A percentile compares a stretch with the other conserved stretches of the same genome.
phyloP scores from a whole-genome alignment of 2,797 vertebrate species.

The Lutjanus argentimaculatus region DNA sequence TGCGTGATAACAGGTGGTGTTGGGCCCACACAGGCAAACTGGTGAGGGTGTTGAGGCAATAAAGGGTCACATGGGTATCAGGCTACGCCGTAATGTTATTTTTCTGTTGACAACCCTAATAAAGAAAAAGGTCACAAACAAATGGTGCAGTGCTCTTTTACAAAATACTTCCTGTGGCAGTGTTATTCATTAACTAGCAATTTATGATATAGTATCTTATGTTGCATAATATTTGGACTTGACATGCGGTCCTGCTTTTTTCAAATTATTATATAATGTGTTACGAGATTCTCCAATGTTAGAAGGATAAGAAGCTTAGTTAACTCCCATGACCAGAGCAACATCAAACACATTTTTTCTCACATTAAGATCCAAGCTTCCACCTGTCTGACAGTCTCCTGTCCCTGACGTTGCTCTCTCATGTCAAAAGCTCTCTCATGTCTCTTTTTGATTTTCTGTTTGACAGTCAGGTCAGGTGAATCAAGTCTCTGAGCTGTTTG shows the following conservation, averaged over 20 bases:
- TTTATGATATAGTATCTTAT: constrained; percentile 15
- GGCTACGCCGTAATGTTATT: constrained; percentile 26
- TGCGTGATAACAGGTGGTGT: constrained; percentile 59
- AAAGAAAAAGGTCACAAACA: constrained; percentile 25
- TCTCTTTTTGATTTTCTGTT: no score
- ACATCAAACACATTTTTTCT: constrained; percentile 26
- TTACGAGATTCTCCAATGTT: constrained; percentile 26
- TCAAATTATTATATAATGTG: constrained; percentile 43
- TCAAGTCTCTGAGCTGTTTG: no score
- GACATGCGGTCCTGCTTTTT: constrained; percentile 27
- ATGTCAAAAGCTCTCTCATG: no score
- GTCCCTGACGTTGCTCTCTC: no score
- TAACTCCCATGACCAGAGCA: constrained; percentile 29
- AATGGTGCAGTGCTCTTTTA: constrained; percentile 14
- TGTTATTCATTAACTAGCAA: constrained; percentile 43
- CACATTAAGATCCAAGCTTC: constrained; percentile 20
- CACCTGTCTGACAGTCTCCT: not conserved
- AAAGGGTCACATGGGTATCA: constrained; percentile 38
- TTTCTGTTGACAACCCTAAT: constrained; percentile 34
- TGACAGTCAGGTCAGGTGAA: no score
- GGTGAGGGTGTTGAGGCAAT: constrained; percentile 22
- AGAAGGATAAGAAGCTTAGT: constrained; percentile 52
- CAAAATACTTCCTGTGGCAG: not conserved
- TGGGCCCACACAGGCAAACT: constrained; percentile 10
- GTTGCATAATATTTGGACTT: constrained; percentile 54